A percentile compares a stretch with the other conserved stretches of the same genome.
These are phyloP conservation scores for Pagrus major DNA, from an alignment of 2,113 vertebrate species.

Conservation along the genomic window DNA sequence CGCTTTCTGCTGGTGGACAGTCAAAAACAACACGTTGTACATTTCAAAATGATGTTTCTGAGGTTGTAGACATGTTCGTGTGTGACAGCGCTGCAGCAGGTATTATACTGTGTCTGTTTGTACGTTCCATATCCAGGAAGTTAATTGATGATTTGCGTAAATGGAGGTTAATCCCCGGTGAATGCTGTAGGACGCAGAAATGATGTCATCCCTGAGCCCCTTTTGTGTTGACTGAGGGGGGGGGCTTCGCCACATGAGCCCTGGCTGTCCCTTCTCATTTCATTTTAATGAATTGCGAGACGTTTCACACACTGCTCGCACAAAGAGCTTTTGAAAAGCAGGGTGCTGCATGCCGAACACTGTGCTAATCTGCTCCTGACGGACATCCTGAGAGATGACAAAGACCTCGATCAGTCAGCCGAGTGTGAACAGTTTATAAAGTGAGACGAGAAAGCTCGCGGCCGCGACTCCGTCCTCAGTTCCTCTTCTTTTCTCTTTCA, in stretches of 20 bases:
- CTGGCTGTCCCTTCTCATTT: slow-evolving; percentile 64
- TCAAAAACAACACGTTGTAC: background rate
- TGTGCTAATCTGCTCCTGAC: slow-evolving; percentile 64
- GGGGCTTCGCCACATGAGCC: slow-evolving; percentile 28
- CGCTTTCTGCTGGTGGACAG: no score
- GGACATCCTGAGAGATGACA: slow-evolving; percentile 61
- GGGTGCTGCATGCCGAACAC: slow-evolving; percentile 41
- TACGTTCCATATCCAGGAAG: slow-evolving; percentile 3
- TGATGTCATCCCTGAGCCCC: slow-evolving; percentile 76
- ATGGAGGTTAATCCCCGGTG: slow-evolving; percentile 38
- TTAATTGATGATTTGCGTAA: slow-evolving; percentile 38
- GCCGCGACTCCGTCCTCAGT: slow-evolving; percentile 9
- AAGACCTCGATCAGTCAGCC: slow-evolving; percentile 27
- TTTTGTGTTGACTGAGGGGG: slow-evolving; percentile 51
- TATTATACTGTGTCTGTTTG: background rate
- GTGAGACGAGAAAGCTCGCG: slow-evolving; percentile 39
- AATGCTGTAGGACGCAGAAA: slow-evolving; percentile 41
- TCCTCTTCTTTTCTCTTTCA: slow-evolving; percentile 29
- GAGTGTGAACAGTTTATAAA: slow-evolving; percentile 61
- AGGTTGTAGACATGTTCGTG: background rate
- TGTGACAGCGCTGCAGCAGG: background rate
- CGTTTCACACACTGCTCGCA: slow-evolving; percentile 60
- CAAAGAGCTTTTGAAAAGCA: slow-evolving; percentile 55
- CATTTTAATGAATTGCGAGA: slow-evolving; percentile 68
- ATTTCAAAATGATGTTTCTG: no score